Conservation (phyloP, 2,113 vertebrate species). For the Calyptomena viridis region DNA sequence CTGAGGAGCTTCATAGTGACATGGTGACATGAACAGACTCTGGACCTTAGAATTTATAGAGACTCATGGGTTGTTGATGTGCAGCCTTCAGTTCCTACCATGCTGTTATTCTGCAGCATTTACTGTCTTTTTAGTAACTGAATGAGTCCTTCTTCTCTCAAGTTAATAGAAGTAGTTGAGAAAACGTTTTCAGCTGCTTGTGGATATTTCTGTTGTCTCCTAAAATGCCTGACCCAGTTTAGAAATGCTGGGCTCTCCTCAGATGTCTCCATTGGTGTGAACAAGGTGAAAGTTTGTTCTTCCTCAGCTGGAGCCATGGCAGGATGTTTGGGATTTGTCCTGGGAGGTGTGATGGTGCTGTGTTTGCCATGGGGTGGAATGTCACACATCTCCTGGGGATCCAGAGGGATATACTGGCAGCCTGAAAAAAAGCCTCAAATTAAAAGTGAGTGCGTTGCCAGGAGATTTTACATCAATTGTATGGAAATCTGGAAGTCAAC, state of each 20-base stretch:
- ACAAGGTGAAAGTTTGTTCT: not conserved
- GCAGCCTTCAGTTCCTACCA: not conserved
- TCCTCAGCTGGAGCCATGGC: not conserved
- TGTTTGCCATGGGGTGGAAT: not conserved
- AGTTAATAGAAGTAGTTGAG: not conserved
- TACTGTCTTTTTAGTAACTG: not conserved
- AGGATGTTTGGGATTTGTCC: not conserved
- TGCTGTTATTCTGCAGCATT: not conserved
- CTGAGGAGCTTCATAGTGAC: not conserved
- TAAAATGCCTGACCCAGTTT: not conserved
- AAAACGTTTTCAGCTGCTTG: not conserved
- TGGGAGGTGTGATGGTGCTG: not conserved
- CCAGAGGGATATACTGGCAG: not conserved
- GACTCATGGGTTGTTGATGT: not conserved
- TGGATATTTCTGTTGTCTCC: not conserved
- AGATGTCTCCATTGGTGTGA: not conserved
- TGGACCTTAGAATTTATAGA: not conserved
- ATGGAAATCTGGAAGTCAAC: not conserved
- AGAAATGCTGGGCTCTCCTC: not conserved
- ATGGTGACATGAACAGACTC: not conserved
- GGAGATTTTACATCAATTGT: not conserved
- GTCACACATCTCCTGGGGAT: not conserved
- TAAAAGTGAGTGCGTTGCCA: not conserved
- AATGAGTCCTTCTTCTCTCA: not conserved
- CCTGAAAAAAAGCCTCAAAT: not conserved